Conservation (phyloP, 1,140 invertebrate genomes). For the Wiebesia pumilae region DNA sequence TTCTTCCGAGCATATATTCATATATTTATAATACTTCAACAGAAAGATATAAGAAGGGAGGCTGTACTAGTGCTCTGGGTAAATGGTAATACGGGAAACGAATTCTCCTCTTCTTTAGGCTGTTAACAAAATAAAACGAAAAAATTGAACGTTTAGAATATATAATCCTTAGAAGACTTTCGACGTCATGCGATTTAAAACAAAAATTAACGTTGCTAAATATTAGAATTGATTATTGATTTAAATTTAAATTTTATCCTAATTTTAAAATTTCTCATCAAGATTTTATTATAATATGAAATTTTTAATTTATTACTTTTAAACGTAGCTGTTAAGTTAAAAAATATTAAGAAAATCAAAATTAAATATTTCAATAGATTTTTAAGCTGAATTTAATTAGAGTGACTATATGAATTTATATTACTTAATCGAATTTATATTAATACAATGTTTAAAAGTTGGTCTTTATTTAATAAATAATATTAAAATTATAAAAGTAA, state of each 20-base stretch:
- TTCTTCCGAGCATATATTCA: conserved; percentile 47
- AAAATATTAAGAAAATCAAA: too few species aligned
- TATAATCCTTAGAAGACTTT: background rate
- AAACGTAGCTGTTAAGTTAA: too few species aligned
- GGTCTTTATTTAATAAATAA: too few species aligned
- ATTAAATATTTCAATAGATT: too few species aligned
- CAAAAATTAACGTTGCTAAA: background rate
- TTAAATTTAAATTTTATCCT: too few species aligned
- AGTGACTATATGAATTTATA: too few species aligned
- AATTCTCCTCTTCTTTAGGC: conserved; percentile 75
- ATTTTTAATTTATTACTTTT: background rate
- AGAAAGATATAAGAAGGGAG: conserved; percentile 50
- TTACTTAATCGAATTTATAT: too few species aligned
- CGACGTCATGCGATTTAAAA: background rate
- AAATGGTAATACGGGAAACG: conserved; percentile 67
- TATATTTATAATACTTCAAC: conserved; percentile 53
- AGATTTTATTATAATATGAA: background rate
- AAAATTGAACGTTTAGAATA: conserved; percentile 67
- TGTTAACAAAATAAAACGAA: conserved; percentile 75
- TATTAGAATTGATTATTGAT: background rate
- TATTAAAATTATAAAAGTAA: too few species aligned
- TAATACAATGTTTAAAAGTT: too few species aligned
- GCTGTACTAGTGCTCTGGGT: conserved; percentile 67
- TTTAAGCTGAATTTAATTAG: too few species aligned
- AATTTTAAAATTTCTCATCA: background rate